Conservation (phyloP, 2,797 vertebrate species). For the Sebastiscus tertius region DNA sequence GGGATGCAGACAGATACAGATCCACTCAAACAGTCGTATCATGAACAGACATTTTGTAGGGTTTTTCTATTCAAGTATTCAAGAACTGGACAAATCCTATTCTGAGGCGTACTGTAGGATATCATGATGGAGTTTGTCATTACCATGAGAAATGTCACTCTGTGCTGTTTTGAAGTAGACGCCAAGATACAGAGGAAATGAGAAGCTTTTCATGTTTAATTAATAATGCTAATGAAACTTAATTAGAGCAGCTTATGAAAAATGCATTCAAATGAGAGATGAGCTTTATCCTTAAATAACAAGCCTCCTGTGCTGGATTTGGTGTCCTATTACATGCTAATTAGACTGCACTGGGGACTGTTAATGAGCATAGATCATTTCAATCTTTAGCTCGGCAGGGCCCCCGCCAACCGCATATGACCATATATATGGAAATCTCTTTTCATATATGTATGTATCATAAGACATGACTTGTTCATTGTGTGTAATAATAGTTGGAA, state of each 20-base stretch:
- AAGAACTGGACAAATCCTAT: conserved; percentile 5
- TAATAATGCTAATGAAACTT: conserved; percentile 88
- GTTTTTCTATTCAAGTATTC: neutral
- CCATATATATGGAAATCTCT: conserved; percentile 42
- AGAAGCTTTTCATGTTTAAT: conserved; percentile 86
- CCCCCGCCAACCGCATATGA: conserved; percentile 29
- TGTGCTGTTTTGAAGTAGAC: conserved; percentile 69
- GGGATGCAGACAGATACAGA: conserved; percentile 41
- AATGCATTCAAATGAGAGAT: conserved; percentile 89
- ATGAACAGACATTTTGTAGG: neutral
- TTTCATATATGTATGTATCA: conserved; percentile 25
- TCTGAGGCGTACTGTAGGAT: neutral
- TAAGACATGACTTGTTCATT: neutral
- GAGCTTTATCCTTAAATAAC: conserved; percentile 89
- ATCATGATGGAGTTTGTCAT: conserved; percentile 46
- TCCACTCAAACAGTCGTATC: neutral
- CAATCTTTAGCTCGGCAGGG: conserved; percentile 70
- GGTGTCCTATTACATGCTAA: conserved; percentile 87
- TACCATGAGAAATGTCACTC: conserved; percentile 70
- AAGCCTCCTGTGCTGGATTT: conserved; percentile 85
- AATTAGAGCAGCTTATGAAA: conserved; percentile 88
- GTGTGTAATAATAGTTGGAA: neutral
- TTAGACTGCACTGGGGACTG: conserved; percentile 81
- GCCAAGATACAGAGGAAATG: conserved; percentile 80
- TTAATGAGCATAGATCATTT: conserved; percentile 83